Evolutionary conservation across 2,797 vertebrate genomes (phyloP).

Genomic region (Cuniculus paca): DNA sequence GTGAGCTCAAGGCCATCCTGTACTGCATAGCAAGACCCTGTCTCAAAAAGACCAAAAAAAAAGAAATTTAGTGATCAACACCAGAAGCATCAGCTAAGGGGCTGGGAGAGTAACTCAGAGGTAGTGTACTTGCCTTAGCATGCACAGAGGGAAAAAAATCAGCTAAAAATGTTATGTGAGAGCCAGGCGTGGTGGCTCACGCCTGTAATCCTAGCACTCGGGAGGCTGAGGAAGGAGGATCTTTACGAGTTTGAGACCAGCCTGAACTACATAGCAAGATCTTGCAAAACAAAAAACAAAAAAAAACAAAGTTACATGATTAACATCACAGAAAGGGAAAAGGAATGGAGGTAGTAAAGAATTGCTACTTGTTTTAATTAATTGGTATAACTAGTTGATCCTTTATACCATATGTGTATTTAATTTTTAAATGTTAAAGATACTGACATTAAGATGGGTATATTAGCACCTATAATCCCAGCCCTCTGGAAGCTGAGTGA

Average conservation of each 20-base stretch:
- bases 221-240: too few species aligned
- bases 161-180: background rate
- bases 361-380: constrained; percentile 2
- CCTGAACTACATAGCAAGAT: too few species aligned
- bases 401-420: constrained; percentile 27
- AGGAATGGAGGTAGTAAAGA: background rate
- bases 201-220: too few species aligned
- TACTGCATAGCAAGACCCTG: too few species aligned
- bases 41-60: too few species aligned
- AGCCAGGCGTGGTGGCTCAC: too few species aligned
- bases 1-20: too few species aligned
- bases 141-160: background rate
- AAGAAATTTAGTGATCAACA: background rate
- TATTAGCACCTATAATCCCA: background rate
- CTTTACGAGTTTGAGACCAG: too few species aligned
- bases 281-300: too few species aligned
- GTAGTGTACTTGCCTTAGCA: background rate
- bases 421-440: background rate
- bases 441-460: background rate
- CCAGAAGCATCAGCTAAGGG: background rate
- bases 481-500: background rate
- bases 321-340: background rate
- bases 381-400: background rate
- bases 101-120: background rate
- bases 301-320: too few species aligned